Percentiles rank a stretch among this genome's conserved stretches.
Evolutionary conservation across 2,888 invertebrate species (phyloP).

Genomic region (Ophion slaviceki): DNA sequence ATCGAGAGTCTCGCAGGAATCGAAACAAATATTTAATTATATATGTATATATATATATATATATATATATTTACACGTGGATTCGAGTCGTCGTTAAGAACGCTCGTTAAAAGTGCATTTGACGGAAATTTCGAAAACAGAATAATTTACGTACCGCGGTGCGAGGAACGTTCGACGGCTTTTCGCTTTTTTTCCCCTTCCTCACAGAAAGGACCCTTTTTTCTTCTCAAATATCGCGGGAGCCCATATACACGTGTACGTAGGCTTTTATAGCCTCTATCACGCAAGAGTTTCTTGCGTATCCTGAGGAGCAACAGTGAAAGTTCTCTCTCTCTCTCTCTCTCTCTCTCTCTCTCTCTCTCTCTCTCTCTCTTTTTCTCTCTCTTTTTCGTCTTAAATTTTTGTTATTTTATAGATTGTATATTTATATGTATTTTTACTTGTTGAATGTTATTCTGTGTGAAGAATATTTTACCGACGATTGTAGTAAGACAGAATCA

Average conservation of each 20-base stretch:
- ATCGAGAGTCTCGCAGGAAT: conserved; percentile 25
- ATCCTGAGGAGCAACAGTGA: conserved; percentile 61
- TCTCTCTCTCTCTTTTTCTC: too few species aligned
- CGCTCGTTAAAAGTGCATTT: conserved; percentile 52
- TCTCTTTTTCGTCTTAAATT: too few species aligned
- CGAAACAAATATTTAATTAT: neutral
- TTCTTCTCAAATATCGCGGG: conserved; percentile 2
- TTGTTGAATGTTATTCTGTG: too few species aligned
- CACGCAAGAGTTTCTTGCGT: conserved; percentile 58
- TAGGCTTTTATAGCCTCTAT: conserved; percentile 50
- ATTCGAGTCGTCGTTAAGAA: conserved; percentile 30
- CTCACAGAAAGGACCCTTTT: neutral
- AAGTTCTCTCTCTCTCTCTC: conserved; percentile 46
- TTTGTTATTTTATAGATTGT: too few species aligned
- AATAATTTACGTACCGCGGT: conserved; percentile 50
- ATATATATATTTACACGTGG: neutral
- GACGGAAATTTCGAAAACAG: conserved; percentile 46
- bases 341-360: conserved; percentile 13
- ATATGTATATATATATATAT: neutral
- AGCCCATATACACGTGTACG: conserved; percentile 3
- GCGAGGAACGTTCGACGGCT: conserved; percentile 35
- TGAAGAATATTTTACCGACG: too few species aligned
- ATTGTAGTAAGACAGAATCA: too few species aligned
- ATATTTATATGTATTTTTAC: too few species aligned
- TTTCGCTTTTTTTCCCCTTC: conserved; percentile 6